Evolutionary conservation across 2,888 invertebrate species (phyloP), one percentile per base, ranked within the genome.

Genomic region (Drosophila atroscutellata): DNA sequence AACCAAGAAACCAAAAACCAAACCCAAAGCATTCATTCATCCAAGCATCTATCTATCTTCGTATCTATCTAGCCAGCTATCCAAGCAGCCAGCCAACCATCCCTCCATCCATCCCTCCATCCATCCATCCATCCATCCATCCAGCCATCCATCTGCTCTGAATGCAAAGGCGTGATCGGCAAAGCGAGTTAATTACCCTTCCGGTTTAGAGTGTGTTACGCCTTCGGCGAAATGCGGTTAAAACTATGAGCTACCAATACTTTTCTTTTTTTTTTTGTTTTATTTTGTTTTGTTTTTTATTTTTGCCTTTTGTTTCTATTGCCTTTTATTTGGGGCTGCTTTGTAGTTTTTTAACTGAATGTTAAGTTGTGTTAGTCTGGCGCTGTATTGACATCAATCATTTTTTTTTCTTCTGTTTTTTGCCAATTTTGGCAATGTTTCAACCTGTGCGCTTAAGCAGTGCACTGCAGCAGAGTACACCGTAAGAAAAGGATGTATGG

Each of bases 111-210:
- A 70, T 66, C 62, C 37, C 68, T 66, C 77, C 45, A 57, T 71
- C 55, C 49, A 72, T 58, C 51, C 57, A 72, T 66, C 73, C 28
- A 28, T 26, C 56, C 47, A 74, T 49, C 72, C 64, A 77, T 64
- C 72, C 55, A 69, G 45, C 56, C 65, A 77, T 68, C 76, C 65
- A 58, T 75, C 62, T 74, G 86, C 80, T 84, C 76, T 75, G 86
- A 87, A 88, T 89, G 86, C 83, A 88, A 87, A 88, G 90, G 91
- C 90, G 91, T 90, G 91, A 91, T 91, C 85, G 82, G 90, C 91
- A 90, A 91, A 85, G 89, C 90, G 89, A 92, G 91, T 91, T 91
- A 91, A 91, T 91, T 91, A 92, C 92, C 91, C 91, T 91, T 91
- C 91, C 92, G 91, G 91, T 91, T 81, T 84, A 88, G 87, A 87